Conservation (phyloP, 1,140 invertebrate species). For the Galleria mellonella region DNA sequence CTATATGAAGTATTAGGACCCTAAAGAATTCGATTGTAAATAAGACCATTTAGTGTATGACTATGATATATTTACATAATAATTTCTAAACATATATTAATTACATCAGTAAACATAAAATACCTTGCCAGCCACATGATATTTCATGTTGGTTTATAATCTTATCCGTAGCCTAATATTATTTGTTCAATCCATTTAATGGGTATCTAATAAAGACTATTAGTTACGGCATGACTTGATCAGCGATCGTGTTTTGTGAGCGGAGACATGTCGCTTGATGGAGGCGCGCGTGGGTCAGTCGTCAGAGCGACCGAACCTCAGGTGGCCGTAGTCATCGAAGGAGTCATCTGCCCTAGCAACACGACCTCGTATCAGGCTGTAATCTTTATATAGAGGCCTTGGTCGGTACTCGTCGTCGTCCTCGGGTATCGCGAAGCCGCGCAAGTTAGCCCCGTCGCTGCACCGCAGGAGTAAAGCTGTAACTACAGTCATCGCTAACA, state of each 20-base stretch:
- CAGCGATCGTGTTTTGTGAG: constrained; percentile 8
- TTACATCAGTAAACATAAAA: background rate
- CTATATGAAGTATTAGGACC: too few relatives aligned
- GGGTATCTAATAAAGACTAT: background rate
- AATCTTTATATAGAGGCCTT: constrained; percentile 78
- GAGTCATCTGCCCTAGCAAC: constrained; percentile 71
- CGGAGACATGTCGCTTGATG: constrained; percentile 7
- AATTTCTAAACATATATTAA: background rate
- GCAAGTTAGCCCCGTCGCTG: constrained; percentile 31
- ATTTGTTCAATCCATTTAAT: too few relatives aligned
- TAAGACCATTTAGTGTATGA: too few relatives aligned
- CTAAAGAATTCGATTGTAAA: too few relatives aligned
- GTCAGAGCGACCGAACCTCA: constrained; percentile 77
- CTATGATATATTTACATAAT: constrained; percentile 1
- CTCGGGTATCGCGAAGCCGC: constrained; percentile 27
- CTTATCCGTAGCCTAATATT: too few relatives aligned
- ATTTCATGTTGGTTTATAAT: background rate
- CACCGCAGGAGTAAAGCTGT: constrained; percentile 26
- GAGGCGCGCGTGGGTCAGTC: constrained; percentile 36
- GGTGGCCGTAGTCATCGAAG: constrained; percentile 82
- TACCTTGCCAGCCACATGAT: constrained; percentile 3
- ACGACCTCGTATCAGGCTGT: constrained; percentile 78
- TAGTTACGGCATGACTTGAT: constrained; percentile 1
- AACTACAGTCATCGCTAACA: constrained; percentile 28
- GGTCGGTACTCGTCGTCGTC: constrained; percentile 76